phyloP scores from a whole-genome alignment of 2,888 invertebrate species.

The Rambutsinella grinnellia region DNA sequence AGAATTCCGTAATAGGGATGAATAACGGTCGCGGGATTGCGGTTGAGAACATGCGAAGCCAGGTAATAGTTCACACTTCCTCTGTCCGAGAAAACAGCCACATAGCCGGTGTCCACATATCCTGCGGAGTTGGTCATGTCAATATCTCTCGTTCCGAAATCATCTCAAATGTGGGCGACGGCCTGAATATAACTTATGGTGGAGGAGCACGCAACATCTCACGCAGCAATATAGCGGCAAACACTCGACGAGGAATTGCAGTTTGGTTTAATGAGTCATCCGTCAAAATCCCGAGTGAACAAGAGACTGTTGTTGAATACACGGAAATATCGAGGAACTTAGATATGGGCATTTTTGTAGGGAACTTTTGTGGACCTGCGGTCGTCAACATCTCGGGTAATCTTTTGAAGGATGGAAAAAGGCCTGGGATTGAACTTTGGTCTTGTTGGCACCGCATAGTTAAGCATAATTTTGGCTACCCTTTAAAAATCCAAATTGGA shows the following conservation, averaged over 20 bases:
- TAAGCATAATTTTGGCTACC: conserved; percentile 47
- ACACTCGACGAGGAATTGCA: conserved; percentile 89
- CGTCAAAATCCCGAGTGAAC: conserved; percentile 84
- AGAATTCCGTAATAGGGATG: conserved; percentile 85
- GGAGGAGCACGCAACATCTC: conserved; percentile 96
- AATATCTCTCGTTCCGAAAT: conserved; percentile 93
- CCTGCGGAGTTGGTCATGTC: conserved; percentile 92
- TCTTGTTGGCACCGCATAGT: conserved; percentile 79
- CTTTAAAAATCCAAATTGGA: conserved; percentile 80
- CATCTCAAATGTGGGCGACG: conserved; percentile 92
- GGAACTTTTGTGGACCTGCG: conserved; percentile 89
- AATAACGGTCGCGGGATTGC: conserved; percentile 96
- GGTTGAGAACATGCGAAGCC: conserved; percentile 91
- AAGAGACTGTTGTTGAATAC: conserved; percentile 88
- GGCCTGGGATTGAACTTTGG: conserved; percentile 84
- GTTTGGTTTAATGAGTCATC: conserved; percentile 92
- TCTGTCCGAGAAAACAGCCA: conserved; percentile 89
- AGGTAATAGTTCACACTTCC: conserved; percentile 86
- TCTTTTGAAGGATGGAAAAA: conserved; percentile 83
- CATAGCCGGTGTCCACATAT: conserved; percentile 90
- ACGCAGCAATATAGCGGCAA: conserved; percentile 85
- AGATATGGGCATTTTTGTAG: conserved; percentile 89
- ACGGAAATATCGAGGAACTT: conserved; percentile 89
- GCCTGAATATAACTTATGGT: conserved; percentile 94
- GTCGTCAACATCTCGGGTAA: conserved; percentile 95